Evolutionary conservation across 1,140 invertebrate genomes (phyloP).

Genomic region (Rhopalosiphum padi): DNA sequence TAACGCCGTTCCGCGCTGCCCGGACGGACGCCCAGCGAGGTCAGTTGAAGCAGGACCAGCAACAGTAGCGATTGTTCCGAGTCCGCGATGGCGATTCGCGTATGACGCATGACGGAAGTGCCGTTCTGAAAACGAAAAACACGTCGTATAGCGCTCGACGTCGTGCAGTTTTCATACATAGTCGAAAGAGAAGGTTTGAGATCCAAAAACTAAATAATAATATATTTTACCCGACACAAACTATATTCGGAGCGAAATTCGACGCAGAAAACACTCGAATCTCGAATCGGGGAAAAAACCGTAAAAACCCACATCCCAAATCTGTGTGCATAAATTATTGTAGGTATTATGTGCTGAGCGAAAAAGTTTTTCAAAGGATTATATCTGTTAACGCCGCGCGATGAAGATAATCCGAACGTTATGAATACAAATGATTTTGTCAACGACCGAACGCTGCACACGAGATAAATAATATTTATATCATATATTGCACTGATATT

Average conservation of each 20-base stretch:
- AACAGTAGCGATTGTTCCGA: not conserved
- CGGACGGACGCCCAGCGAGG: not conserved
- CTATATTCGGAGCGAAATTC: not conserved
- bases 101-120: not conserved
- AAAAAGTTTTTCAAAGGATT: constrained; percentile 6
- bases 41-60: not conserved
- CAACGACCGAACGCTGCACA: not conserved
- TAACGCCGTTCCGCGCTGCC: not conserved
- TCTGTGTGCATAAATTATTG: not conserved
- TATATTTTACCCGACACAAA: not conserved
- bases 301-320: not conserved
- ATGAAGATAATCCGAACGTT: not conserved
- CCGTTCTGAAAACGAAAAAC: too few relatives aligned
- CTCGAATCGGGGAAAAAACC: not conserved
- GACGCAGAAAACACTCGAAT: not conserved
- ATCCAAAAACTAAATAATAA: too few relatives aligned
- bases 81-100: not conserved
- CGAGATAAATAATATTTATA: not conserved
- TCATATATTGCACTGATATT: not conserved
- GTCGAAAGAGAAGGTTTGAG: too few relatives aligned
- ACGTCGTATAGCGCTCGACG: too few relatives aligned
- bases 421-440: not conserved
- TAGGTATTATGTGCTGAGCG: not conserved
- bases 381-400: not conserved
- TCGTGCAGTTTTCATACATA: too few relatives aligned